phyloP scores from a whole-genome alignment of 1,140 invertebrate genomes.

The Drosophila equinoxialis region DNA sequence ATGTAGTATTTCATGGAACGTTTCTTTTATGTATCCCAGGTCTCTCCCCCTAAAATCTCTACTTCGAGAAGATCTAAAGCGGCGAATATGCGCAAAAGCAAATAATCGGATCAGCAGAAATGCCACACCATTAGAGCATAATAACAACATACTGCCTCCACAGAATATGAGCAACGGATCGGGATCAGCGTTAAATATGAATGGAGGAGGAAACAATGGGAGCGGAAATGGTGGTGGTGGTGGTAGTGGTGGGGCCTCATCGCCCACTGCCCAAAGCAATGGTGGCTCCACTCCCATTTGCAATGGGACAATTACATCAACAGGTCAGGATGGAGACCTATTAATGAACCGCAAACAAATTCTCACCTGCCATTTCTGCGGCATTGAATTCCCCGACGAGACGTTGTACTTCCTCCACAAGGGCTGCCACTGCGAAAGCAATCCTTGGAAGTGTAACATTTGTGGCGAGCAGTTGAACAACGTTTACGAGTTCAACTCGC shows the following conservation, averaged over 20 bases:
- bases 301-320: constrained; percentile 87
- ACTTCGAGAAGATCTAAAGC: constrained; percentile 90
- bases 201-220: constrained; percentile 33
- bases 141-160: constrained; percentile 58
- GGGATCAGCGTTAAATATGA: constrained; percentile 21
- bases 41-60: constrained; percentile 93
- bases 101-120: constrained; percentile 83
- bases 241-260: constrained; percentile 33
- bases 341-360: constrained; percentile 84
- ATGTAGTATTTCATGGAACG: no score
- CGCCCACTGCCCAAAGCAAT: constrained; percentile 33
- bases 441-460: constrained; percentile 99
- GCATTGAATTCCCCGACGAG: constrained; percentile 96
- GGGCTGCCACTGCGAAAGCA: constrained; percentile 97
- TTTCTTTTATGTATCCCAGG: constrained; percentile 79
- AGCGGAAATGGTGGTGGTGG: constrained; percentile 36
- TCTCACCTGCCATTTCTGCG: constrained; percentile 93
- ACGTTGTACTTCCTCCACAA: constrained; percentile 98
- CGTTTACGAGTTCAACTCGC: constrained; percentile 98
- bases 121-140: constrained; percentile 70
- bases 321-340: constrained; percentile 84
- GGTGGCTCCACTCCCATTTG: constrained; percentile 83
- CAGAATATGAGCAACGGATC: constrained; percentile 55
- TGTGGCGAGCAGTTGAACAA: constrained; percentile 96
- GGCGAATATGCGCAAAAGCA: constrained; percentile 87